phyloP scores from a whole-genome alignment of 1,140 invertebrate species.

The Bombus huntii region DNA sequence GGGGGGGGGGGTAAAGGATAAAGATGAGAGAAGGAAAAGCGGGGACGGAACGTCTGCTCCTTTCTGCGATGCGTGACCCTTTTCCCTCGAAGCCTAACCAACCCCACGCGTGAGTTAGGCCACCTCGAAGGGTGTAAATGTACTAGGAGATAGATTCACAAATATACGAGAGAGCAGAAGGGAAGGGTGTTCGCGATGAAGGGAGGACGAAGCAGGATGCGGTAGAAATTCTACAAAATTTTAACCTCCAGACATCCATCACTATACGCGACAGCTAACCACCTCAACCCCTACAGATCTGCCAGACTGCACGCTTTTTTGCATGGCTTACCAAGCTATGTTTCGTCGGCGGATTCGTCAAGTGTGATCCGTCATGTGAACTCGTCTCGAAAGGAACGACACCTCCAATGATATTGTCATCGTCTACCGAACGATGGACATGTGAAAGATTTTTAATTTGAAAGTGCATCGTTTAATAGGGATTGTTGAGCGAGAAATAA shows the following conservation, averaged over 20 bases:
- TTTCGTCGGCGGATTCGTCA: background rate
- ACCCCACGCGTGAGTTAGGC: conserved; percentile 39
- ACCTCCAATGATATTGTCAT: background rate
- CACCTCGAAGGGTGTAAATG: conserved; percentile 54
- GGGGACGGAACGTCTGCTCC: conserved; percentile 24
- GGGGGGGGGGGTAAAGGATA: background rate
- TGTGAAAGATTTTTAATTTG: background rate
- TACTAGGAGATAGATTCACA: conserved; percentile 54
- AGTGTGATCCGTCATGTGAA: conserved; percentile 5
- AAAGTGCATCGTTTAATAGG: background rate
- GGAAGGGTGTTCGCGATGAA: conserved; percentile 21
- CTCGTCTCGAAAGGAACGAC: background rate
- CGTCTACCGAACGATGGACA: background rate
- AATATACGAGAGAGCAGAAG: conserved; percentile 32
- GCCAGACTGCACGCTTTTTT: conserved; percentile 49
- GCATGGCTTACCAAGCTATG: conserved; percentile 7
- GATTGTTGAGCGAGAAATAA: background rate
- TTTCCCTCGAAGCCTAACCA: conserved; percentile 29
- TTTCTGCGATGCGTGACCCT: conserved; percentile 30
- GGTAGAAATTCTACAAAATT: conserved; percentile 67
- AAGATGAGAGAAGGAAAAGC: conserved; percentile 10
- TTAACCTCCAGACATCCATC: conserved; percentile 70
- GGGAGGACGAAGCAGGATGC: conserved; percentile 32
- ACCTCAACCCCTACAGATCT: conserved; percentile 32
- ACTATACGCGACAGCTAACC: conserved; percentile 58